These are phyloP conservation scores for Phaethornis superciliosus DNA, from an alignment of 2,113 vertebrate species.

Conservation along the genomic window DNA sequence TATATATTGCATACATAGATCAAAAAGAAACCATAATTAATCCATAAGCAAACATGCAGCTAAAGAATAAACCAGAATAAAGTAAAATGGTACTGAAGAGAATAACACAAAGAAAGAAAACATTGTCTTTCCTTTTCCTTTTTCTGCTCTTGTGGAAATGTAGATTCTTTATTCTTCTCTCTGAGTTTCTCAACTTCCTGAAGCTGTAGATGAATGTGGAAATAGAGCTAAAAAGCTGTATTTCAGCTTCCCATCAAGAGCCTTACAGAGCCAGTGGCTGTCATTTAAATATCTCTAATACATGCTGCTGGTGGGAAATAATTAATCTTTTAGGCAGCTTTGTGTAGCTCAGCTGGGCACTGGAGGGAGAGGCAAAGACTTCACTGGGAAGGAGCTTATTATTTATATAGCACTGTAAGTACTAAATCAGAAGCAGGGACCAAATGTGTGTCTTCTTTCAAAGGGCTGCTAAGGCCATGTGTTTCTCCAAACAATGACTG, in stretches of 20 bases:
- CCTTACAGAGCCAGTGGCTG: not conserved
- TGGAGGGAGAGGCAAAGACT: not conserved
- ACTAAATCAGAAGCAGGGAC: not conserved
- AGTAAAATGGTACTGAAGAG: not conserved
- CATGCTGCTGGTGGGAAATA: not conserved
- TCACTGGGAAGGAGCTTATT: not conserved
- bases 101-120: not conserved
- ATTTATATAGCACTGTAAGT: not conserved
- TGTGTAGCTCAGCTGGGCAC: not conserved
- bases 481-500: fast-evolving
- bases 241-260: not conserved
- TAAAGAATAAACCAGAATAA: not conserved
- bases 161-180: not conserved
- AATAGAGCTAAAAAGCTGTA: not conserved
- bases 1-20: not conserved
- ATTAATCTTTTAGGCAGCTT: not conserved
- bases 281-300: not conserved
- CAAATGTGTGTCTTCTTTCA: not conserved
- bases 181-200: not conserved
- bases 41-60: not conserved
- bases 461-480: not conserved
- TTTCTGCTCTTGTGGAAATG: not conserved
- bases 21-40: not conserved
- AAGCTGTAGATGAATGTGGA: not conserved
- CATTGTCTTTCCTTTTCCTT: not conserved